phyloP scores from a whole-genome alignment of 30 jellyfish, hydroid and myxozoan genomes.

The Cassiopea xamachana region DNA sequence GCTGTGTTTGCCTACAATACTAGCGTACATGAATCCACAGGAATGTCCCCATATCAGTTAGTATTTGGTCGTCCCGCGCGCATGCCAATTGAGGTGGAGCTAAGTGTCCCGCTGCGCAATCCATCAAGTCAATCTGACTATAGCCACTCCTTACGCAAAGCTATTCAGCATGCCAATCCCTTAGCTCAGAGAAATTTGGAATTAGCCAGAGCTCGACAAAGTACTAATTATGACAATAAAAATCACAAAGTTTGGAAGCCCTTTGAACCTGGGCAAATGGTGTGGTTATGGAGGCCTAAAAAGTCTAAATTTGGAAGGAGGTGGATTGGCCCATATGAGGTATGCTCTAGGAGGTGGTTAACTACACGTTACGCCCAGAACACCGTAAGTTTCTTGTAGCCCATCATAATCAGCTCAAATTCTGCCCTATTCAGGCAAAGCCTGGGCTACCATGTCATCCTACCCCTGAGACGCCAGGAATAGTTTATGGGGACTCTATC shows the following conservation, averaged over 20 bases:
- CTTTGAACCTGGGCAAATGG: slow-evolving; percentile 7
- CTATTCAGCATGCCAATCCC: slow-evolving; percentile 27
- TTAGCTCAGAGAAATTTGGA: slow-evolving; percentile 16
- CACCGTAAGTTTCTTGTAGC: background rate
- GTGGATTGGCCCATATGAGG: slow-evolving; percentile 6
- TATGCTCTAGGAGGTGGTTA: background rate
- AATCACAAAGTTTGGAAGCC: background rate
- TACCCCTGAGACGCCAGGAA: slow-evolving; percentile 22
- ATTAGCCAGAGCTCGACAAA: slow-evolving; percentile 19
- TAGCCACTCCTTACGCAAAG: slow-evolving; percentile 18
- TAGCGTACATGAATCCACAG: slow-evolving; percentile 48
- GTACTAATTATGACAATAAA: slow-evolving; percentile 6
- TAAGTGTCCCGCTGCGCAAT: slow-evolving; percentile 14
- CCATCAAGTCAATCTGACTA: slow-evolving; percentile 41
- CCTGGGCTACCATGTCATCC: slow-evolving; percentile 22
- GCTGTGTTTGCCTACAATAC: slow-evolving; percentile 63
- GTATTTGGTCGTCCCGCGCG: slow-evolving; percentile 52
- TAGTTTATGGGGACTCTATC: background rate
- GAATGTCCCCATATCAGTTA: slow-evolving; percentile 27
- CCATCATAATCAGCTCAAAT: slow-evolving; percentile 15
- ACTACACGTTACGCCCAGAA: background rate
- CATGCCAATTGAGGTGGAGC: slow-evolving; percentile 20
- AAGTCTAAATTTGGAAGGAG: slow-evolving; percentile 1
- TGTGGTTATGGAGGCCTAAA: slow-evolving; percentile 36
- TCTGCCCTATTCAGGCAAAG: slow-evolving; percentile 18